Evolutionary conservation across 2,888 invertebrate genomes (phyloP), one percentile per base, ranked within the genome.

Genomic region (Molorchus minor): DNA sequence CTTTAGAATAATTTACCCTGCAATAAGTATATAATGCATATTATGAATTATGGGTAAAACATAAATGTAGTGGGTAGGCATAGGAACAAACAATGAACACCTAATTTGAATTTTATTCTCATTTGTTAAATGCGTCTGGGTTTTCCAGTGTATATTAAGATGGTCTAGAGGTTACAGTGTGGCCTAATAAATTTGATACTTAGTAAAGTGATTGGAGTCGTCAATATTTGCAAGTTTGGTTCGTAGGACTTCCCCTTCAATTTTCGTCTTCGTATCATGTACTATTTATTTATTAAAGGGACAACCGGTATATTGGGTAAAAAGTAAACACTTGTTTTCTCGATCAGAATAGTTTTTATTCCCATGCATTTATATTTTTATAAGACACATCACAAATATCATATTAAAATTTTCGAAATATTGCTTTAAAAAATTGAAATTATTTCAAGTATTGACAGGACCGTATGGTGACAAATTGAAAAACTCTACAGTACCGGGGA

Each of bases 331-430:
- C 25, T 25, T 3, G 8, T 25, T 3, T 25, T 25, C 5, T 33
- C 41, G n/a, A 53, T 47, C 30, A 44, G 41, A 56, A 59, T 56
- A 60, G 51, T 55, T 59, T 65, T 65, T 62, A 62, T 62, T 63
- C 52, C 49, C 63, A 61, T 60, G 55, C 58, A 53, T 17, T 45
- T 65, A 62, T 55, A 52, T 51, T n/a, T 54, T 51, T 36, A 47
- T 65, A 63, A 65, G 65, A 63, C 65, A 65, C 65, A 63, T 59
- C 62, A 65, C 65, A 62, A 54, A 61, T 47, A 65, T 59, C 43
- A 45, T 60, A 29, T 46, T 61, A 20, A 56, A 56, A 57, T 41
- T 43, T 58, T 61, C 20, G 57, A 61, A 59, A 61, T 64, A 64
- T 64, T 64, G 64, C 64, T 64, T 57, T 56, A 7, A 45, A 55